phyloP scores from a whole-genome alignment of 2,113 vertebrate species.

The Laticauda colubrina region DNA sequence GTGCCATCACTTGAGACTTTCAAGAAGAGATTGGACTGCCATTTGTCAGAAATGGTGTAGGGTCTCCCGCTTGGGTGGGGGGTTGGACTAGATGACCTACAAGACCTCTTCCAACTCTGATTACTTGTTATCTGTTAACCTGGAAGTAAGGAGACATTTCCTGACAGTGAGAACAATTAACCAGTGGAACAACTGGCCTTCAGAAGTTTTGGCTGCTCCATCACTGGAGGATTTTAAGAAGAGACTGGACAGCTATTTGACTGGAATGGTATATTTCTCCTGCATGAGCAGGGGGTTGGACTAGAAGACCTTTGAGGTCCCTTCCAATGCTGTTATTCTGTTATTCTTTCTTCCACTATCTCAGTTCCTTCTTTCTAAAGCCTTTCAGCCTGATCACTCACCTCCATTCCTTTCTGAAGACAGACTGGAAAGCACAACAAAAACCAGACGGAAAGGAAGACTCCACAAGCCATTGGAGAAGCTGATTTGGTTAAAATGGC shows the following conservation, averaged over 20 bases:
- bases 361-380: not conserved
- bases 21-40: too few species aligned
- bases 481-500: not conserved
- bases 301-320: too few species aligned
- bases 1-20: too few species aligned
- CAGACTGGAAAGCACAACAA: not conserved
- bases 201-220: not conserved
- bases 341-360: not conserved
- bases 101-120: too few species aligned
- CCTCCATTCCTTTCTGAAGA: accelerated
- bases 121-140: too few species aligned
- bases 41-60: too few species aligned
- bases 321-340: not conserved
- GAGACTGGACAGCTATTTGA: not conserved
- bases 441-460: not conserved
- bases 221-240: not conserved
- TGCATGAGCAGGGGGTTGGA: too few species aligned
- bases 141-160: not conserved
- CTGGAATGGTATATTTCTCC: not conserved
- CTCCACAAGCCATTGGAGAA: not conserved
- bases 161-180: not conserved
- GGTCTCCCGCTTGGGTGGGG: too few species aligned
- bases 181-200: not conserved
- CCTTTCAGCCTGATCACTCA: not conserved
- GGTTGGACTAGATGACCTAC: too few species aligned